Evolutionary conservation across 2,113 vertebrate genomes (phyloP), one percentile per base, ranked within the genome.

Genomic region (Mustela nigripes): DNA sequence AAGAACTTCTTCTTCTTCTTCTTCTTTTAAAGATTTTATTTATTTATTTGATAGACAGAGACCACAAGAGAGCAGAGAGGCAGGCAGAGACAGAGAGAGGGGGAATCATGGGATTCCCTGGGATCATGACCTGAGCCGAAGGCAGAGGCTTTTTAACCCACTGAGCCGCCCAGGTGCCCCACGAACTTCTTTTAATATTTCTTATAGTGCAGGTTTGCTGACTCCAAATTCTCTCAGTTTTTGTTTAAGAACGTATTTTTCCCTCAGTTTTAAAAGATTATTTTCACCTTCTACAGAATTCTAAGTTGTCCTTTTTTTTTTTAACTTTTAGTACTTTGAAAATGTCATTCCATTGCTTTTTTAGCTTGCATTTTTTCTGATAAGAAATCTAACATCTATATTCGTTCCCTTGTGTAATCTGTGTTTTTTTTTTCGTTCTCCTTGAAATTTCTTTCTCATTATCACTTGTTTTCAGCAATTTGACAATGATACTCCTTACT

Each of bases 171-270:
- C 42, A 42, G 42, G 42, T 5, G 5, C 42, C 42, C 42, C 42
- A 97, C 80, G 53, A 95, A 73, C 16, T 62, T 88, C 39, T 63
- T 65, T 88, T 88, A 95, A 63, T 93, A 85, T 63, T 21, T 85
- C n/a, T 12, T 73, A 10, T 22, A 82, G 15, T 69, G 0, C 3
- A 92, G 9, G 18, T 89, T 92, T 89, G 12, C 28, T 89, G 31
- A 42, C 50, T 45, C 62, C 22, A 84, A 89, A 84, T 89, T 89
- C 28, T 63, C 31, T 80, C 21, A 79, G n/a, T 28, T 79, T 94
- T 65, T 79, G 22, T 73, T 89, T 93, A 45, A 89, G 50, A 92
- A 78, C 76, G 33, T 53, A 79, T 73, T 91, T 86, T 48, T 18
- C n/a, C 48, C 42, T 95, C 18, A 67, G 11, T 91, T 82, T 91